Conservation (phyloP, 1,140 invertebrate species). For the Yoshiicerus persimilis region DNA sequence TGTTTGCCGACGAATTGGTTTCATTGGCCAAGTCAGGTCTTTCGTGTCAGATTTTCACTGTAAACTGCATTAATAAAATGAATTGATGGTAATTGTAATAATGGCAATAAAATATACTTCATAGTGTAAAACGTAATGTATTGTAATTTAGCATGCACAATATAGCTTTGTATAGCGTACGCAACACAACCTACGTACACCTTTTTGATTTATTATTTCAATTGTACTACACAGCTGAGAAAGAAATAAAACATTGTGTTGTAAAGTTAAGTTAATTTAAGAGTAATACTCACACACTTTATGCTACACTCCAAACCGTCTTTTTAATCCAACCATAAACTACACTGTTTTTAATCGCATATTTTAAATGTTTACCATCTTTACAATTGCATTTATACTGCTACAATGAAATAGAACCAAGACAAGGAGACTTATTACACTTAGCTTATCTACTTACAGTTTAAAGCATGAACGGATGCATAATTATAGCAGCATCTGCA, state of each 20-base stretch:
- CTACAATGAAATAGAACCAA: too few relatives aligned
- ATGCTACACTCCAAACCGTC: neutral
- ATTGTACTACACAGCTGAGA: neutral
- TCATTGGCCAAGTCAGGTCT: neutral
- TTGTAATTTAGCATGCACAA: neutral
- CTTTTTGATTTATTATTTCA: neutral
- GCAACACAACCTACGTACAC: neutral
- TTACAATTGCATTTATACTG: too few relatives aligned
- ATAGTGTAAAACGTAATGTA: neutral
- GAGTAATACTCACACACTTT: neutral
- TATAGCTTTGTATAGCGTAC: neutral
- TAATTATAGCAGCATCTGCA: too few relatives aligned
- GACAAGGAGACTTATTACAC: too few relatives aligned
- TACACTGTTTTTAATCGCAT: neutral
- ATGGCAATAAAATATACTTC: slow-evolving; percentile 9
- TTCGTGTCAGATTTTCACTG: neutral
- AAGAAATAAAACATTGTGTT: neutral
- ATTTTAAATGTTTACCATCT: neutral
- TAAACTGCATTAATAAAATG: neutral
- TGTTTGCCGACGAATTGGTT: neutral
- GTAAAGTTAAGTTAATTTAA: neutral
- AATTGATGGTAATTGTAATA: slow-evolving; percentile 16
- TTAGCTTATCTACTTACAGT: too few relatives aligned
- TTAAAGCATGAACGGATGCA: too few relatives aligned
- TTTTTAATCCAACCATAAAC: neutral